Base-by-base conservation (phyloP, 2,113 vertebrate species). In the Formicarius rufipectus region DNA sequence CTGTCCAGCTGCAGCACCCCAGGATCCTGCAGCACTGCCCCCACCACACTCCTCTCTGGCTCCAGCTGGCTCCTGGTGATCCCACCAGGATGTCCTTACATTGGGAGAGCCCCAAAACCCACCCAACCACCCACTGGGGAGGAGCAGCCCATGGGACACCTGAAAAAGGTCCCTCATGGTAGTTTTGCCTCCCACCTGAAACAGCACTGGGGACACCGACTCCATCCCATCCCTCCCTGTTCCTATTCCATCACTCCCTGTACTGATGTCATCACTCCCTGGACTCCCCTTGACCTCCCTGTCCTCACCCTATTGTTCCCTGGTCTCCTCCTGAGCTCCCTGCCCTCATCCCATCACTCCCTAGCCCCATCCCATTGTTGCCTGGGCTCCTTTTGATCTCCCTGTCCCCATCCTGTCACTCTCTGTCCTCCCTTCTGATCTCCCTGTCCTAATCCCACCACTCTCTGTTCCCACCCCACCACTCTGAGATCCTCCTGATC, bases 21-120 rank as follows among this genome's bases (percentile, higher is more conserved):
- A 31, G n/a, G 30, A 1, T n/a, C 1, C 71, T 8, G 15, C 3
- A 3, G 56, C 9, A 4, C 33, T 28, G 0, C 0, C 23, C 56
- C 50, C 75, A 66, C 13, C 80, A 5, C 0, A 1, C 30, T 68
- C 7, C 0, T 4, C 4, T 4, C 0, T 4, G 10, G 30, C n/a
- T n/a, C 33, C 3, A 12, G 23, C 52, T 62, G 66, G 35, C 33
- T 71, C 47, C 25, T 4, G 1, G 9, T 4, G 33, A 85, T 44
- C 35, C 3, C 2, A 59, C 16, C 7, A 21, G 45, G 1, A 6
- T 18, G 45, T 66, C 23, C 69, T 45, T 1, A 0, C 18, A 42
- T 69, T 6, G 4, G 1, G 1, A 84, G 50, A 8, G 37, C 12
- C 30, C 67, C 55, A 39, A 64, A 19, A 9, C 5, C 39, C 56